Percentiles rank a stretch among this genome's conserved stretches.
These are phyloP conservation scores for Pantala flavescens DNA, from an alignment of 1,140 invertebrate genomes.

Conservation along the genomic window DNA sequence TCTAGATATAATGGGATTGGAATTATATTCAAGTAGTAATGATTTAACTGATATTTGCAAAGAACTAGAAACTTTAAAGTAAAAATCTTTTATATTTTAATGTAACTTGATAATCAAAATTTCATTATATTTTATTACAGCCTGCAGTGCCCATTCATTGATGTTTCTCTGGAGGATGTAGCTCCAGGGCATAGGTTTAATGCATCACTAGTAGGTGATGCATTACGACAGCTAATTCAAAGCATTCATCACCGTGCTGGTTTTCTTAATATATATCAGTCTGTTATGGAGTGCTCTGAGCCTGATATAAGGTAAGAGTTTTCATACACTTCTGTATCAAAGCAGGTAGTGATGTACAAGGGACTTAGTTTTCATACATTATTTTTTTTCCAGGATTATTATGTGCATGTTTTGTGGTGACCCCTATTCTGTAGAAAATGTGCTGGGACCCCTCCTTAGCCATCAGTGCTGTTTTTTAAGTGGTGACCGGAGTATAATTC, in stretches of 20 bases:
- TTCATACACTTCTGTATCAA: slow-evolving; percentile 12
- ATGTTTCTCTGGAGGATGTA: slow-evolving; percentile 58
- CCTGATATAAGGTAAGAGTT: slow-evolving; percentile 67
- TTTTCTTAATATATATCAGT: slow-evolving; percentile 59
- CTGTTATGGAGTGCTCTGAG: slow-evolving; percentile 65
- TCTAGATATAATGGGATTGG: no score
- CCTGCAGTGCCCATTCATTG: slow-evolving; percentile 78
- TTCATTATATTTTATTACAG: slow-evolving; percentile 36
- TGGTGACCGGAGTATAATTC: slow-evolving; percentile 74
- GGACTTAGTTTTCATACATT: not conserved
- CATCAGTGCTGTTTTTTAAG: slow-evolving; percentile 81
- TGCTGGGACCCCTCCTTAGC: slow-evolving; percentile 75
- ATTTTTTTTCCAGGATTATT: slow-evolving; percentile 57
- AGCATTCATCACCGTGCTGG: slow-evolving; percentile 61
- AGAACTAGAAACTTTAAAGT: no score
- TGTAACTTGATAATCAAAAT: no score
- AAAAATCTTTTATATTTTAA: no score
- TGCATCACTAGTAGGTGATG: slow-evolving; percentile 52
- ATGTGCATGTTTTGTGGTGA: slow-evolving; percentile 97
- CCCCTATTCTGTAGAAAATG: slow-evolving; percentile 80
- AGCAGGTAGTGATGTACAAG: not conserved
- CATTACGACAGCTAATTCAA: slow-evolving; percentile 60
- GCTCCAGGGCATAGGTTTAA: slow-evolving; percentile 40
- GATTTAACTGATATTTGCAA: no score
- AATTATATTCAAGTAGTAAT: no score